phyloP scores from a whole-genome alignment of 2,797 vertebrate species.

The Paedocypris micromegethes region DNA sequence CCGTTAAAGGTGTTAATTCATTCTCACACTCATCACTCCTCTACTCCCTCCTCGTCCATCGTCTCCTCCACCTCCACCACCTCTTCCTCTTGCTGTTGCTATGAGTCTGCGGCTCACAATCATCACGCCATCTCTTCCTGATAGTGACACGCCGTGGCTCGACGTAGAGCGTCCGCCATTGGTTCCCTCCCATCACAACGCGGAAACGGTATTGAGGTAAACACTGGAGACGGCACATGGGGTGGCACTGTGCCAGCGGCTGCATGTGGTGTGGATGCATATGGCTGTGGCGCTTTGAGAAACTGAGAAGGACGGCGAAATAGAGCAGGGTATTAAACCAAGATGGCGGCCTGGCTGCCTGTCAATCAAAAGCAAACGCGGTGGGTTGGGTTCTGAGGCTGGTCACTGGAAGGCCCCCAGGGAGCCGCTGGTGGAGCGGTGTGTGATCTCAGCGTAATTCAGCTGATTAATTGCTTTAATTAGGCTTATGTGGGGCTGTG shows the following conservation, averaged over 20 bases:
- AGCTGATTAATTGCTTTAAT: constrained; percentile 64
- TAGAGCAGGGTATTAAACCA: constrained; percentile 8
- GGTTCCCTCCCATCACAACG: constrained; percentile 21
- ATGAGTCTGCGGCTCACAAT: constrained; percentile 17
- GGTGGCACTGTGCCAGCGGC: neutral
- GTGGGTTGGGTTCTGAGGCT: constrained; percentile 8
- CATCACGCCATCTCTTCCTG: constrained; percentile 25
- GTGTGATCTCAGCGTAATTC: constrained; percentile 46
- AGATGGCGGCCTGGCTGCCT: constrained; percentile 6
- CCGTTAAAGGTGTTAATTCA: constrained; percentile 46
- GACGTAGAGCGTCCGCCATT: constrained; percentile 22
- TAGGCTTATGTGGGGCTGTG: constrained; percentile 47
- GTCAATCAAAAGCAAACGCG: neutral
- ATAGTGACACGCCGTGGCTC: constrained; percentile 31
- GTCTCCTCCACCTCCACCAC: constrained; percentile 28
- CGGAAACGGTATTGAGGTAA: constrained; percentile 17
- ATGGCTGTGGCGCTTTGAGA: neutral
- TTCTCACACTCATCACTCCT: constrained; percentile 44
- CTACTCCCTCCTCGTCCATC: constrained; percentile 10
- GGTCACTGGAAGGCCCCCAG: constrained; percentile 23
- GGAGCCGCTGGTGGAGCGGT: constrained; percentile 5
- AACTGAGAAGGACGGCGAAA: neutral
- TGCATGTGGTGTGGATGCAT: neutral
- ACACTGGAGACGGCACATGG: neutral
- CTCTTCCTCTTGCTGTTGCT: constrained; percentile 34